Evolutionary conservation across 2,888 invertebrate species (phyloP).

Genomic region (Drosophila fulvimacula): DNA sequence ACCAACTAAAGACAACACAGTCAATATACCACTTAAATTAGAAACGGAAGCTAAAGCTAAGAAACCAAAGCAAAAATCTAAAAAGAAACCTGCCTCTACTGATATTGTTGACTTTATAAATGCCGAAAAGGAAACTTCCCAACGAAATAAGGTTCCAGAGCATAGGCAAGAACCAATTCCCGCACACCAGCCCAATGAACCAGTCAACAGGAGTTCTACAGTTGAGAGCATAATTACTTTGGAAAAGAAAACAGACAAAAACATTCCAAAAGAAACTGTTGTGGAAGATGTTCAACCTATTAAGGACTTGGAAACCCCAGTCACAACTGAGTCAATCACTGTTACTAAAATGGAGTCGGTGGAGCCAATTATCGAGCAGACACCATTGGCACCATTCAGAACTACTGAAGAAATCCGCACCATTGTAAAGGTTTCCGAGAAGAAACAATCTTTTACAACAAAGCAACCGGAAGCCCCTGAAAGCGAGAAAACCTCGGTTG

Average conservation of each 20-base stretch:
- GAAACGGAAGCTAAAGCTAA: constrained; percentile 64
- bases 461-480: neutral
- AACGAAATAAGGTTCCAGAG: constrained; percentile 8
- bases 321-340: neutral
- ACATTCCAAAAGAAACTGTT: neutral
- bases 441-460: neutral
- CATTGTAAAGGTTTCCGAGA: neutral
- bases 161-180: constrained; percentile 1
- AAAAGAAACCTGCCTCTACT: constrained; percentile 40
- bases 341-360: neutral
- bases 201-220: neutral
- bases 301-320: neutral
- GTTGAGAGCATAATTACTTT: neutral
- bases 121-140: constrained; percentile 52
- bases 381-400: constrained; percentile 31
- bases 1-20: constrained; percentile 31
- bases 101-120: constrained; percentile 63
- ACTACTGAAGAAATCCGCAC: neutral
- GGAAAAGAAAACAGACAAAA: neutral
- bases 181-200: neutral
- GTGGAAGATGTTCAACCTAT: neutral
- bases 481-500: neutral
- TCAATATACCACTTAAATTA: constrained; percentile 53
- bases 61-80: constrained; percentile 71
- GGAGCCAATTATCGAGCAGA: neutral